Evolutionary conservation across 2,797 vertebrate species (phyloP), one percentile per base, ranked within the genome.

Genomic region (Harpagifer antarcticus): DNA sequence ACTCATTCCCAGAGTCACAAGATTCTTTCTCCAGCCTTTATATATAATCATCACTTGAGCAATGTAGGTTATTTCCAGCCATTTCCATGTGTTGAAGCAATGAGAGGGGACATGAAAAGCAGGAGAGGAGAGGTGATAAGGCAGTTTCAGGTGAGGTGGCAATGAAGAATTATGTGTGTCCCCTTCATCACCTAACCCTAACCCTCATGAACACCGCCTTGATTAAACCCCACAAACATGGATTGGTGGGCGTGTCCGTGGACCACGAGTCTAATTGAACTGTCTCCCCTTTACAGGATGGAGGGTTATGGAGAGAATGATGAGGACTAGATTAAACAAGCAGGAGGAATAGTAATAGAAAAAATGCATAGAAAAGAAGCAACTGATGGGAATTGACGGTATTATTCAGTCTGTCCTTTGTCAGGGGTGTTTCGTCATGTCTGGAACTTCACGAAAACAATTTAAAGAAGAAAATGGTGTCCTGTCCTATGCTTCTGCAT

Each of bases 241-340:
- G 85, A 87, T 91, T 79, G 71, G 91, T 93, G 91, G 93, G 93
- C 62, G 93, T 91, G 87, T 88, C 85, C 13, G 13, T 42, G 48
- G 63, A 85, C 68, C 79, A 78, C 72, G 48, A 87, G 88, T 88
- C 89, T 94, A 95, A 94, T 95, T 94, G 91, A 94, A 93, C 87
- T 90, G 92, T 90, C 88, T 72, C 54, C 58, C 3, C 20, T 23
- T 48, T 65, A 78, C 73, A 81, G 76, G 63, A 79, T 50, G 61
- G 63, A 58, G 76, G 49, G 60, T 57, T 42, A 53, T 4, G 64
- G 50, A 55, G 55, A 81, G 82, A 88, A 84, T 82, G 82, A 92
- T 83, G 87, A 71, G 67, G 68, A 63, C 52, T 20, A 45, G 65
- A 86, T 78, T 68, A 85, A 91, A 89, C 70, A 73, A 66, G 76